Evolutionary conservation across 37 sponge, comb jelly and placozoan species (phyloP).

Genomic region (Cliona cf. orientalis): DNA sequence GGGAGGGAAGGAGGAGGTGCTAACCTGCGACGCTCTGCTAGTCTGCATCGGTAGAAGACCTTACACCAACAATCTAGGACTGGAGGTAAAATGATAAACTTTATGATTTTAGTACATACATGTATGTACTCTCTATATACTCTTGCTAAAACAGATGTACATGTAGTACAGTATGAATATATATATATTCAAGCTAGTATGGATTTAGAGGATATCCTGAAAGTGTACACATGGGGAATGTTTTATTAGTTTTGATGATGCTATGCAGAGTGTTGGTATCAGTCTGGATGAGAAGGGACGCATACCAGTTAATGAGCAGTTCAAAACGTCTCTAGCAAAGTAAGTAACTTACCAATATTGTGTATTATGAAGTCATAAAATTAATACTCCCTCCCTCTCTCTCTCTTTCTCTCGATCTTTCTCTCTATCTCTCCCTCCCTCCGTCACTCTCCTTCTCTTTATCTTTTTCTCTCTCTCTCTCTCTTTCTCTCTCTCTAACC

Average conservation of each 20-base stretch:
- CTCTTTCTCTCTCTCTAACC: neutral
- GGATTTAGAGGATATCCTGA: too few species aligned
- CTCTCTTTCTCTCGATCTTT: too few species aligned
- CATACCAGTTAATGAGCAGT: slow-evolving; percentile 74
- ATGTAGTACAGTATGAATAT: neutral
- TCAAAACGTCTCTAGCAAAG: slow-evolving; percentile 82
- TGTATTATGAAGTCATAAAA: too few species aligned
- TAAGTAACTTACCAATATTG: neutral
- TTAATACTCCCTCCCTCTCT: too few species aligned
- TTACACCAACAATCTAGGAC: slow-evolving; percentile 84
- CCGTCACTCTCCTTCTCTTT: neutral
- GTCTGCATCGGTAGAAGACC: slow-evolving; percentile 95
- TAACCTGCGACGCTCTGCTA: slow-evolving; percentile 87
- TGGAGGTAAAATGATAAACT: too few species aligned
- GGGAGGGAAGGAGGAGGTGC: slow-evolving; percentile 58
- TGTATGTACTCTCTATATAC: neutral
- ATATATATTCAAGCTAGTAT: too few species aligned
- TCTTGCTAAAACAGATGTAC: neutral
- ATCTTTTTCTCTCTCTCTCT: neutral
- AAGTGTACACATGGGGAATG: neutral
- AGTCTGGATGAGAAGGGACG: slow-evolving; percentile 80
- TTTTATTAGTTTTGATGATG: neutral
- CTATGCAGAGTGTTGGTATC: slow-evolving; percentile 76
- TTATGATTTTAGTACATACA: slow-evolving; percentile 4
- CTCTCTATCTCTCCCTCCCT: neutral